phyloP scores from a whole-genome alignment of 2,113 vertebrate genomes.

The Salminus brasiliensis region DNA sequence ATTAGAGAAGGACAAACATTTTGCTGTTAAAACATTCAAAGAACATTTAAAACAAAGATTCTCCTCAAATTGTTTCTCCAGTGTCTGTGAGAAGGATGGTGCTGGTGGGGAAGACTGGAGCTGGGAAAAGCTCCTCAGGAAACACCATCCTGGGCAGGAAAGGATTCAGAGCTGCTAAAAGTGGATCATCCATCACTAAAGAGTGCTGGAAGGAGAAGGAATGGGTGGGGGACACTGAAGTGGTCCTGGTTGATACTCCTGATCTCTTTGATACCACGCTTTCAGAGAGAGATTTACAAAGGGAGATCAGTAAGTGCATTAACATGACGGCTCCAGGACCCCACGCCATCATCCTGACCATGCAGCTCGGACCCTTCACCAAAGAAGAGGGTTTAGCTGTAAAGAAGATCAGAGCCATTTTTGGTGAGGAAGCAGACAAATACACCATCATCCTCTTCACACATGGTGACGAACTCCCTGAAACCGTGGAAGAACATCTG shows the following conservation, averaged over 20 bases:
- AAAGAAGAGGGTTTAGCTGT: background rate
- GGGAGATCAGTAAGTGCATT: constrained; percentile 17
- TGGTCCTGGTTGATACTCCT: constrained; percentile 17
- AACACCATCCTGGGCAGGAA: constrained; percentile 11
- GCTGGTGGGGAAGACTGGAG: too few relatives aligned
- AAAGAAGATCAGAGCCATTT: constrained; percentile 31
- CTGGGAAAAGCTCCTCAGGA: too few relatives aligned
- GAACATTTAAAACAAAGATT: too few relatives aligned
- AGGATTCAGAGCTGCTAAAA: background rate
- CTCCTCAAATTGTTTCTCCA: background rate
- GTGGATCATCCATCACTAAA: constrained; percentile 6
- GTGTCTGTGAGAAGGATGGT: constrained; percentile 23
- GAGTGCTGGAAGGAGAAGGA: background rate
- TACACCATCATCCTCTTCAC: constrained; percentile 38
- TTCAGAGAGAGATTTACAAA: background rate
- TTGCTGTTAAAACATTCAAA: too few relatives aligned
- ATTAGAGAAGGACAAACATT: too few relatives aligned
- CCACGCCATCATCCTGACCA: constrained; percentile 19
- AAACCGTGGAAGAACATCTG: background rate
- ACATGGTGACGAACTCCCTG: background rate
- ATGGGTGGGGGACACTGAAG: background rate
- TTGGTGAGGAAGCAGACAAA: constrained; percentile 37
- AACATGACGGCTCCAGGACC: constrained; percentile 24
- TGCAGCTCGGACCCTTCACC: background rate
- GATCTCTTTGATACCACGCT: constrained; percentile 5